Base-by-base conservation (phyloP, 1,140 invertebrate genomes). In the Aporrectodea caliginosa region DNA sequence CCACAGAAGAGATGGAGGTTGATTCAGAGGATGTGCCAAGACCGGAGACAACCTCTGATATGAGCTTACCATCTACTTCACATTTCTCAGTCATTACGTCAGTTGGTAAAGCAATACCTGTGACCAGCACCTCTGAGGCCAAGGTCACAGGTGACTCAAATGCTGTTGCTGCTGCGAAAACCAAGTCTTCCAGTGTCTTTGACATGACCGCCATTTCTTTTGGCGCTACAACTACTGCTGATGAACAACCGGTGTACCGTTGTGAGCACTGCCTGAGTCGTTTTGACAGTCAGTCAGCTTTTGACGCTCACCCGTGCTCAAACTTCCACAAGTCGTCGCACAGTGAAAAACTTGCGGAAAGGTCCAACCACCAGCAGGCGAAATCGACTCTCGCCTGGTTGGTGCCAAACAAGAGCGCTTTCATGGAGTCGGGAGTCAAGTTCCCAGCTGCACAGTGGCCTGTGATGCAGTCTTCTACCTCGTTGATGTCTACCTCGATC, bases 171-270 rank as follows among this genome's bases (percentile, higher is more conserved):
- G n/a, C n/a, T n/a, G n/a, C n/a, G n/a, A n/a, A n/a, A n/a, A n/a
- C n/a, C n/a, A n/a, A n/a, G n/a, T n/a, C n/a, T n/a, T n/a, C n/a
- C n/a, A n/a, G n/a, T n/a, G n/a, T n/a, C n/a, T n/a, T n/a, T n/a
- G n/a, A n/a, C n/a, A n/a, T n/a, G n/a, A n/a, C 43, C 43, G 6
- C 43, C 43, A 22, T 22, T 58, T 58, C 22, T 58, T 12, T 22
- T 58, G 43, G 6, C 22, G 22, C 6, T 58, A 58, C 43, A 58
- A 22, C 6, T 58, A 33, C 34, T 75, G 75, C 22, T 68, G 34
- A 29, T 69, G 2, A 27, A 73, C 72, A 35, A 33, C n/a, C 78
- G 43, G 33, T 22, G 30, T 75, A 74, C 70, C 74, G 22, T 22
- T 58, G 43, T 22, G 43, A 6, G 6, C 6, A 22, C 6, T 58